phyloP scores from a whole-genome alignment of 2,113 vertebrate species.

The Chunga burmeisteri region DNA sequence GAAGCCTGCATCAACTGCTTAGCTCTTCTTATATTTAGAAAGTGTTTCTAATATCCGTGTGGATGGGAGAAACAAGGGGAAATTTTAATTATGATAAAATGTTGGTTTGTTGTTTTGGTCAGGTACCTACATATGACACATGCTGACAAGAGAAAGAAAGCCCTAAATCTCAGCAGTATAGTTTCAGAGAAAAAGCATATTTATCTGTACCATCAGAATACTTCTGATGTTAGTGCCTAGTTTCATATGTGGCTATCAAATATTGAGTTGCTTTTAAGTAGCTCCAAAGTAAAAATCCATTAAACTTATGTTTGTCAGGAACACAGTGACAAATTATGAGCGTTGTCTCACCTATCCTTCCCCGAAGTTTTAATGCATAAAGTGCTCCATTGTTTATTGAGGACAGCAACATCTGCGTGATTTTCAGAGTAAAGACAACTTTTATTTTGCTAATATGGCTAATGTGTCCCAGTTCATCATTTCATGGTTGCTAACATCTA shows the following conservation, averaged over 20 bases:
- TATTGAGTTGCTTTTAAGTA: neutral
- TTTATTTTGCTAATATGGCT: neutral
- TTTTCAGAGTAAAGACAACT: neutral
- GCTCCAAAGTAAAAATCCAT: neutral
- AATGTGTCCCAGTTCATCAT: neutral
- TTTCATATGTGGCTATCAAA: neutral
- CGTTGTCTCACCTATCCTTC: neutral
- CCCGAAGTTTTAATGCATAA: neutral
- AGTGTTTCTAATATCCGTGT: neutral
- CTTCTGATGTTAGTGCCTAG: neutral
- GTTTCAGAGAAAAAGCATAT: neutral
- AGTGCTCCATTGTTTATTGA: neutral
- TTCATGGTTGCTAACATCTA: neutral
- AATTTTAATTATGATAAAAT: neutral
- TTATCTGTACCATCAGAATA: neutral
- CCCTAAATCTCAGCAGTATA: neutral
- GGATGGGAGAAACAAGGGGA: neutral
- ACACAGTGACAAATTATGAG: neutral
- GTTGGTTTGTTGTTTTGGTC: neutral
- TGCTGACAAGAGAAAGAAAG: neutral
- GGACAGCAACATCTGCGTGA: neutral
- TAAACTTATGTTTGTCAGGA: neutral
- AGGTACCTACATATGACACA: neutral
- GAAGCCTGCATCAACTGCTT: neutral
- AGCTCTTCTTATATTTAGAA: neutral